Percentiles rank a stretch among this genome's conserved stretches.
These are phyloP conservation scores for Lasioglossum vierecki DNA, from an alignment of 2,888 invertebrate genomes.

Conservation along the genomic window DNA sequence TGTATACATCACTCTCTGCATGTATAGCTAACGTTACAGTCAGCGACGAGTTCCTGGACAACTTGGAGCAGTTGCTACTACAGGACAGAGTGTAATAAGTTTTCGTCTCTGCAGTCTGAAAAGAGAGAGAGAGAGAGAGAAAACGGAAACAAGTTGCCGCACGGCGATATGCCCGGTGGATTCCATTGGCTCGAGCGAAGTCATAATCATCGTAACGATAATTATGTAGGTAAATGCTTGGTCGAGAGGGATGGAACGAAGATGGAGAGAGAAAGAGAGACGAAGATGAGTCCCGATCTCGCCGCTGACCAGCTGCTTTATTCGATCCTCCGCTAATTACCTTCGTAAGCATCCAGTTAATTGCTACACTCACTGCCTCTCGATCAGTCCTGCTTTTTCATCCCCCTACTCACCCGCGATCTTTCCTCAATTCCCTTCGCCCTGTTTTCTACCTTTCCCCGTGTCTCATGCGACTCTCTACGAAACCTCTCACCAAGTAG, in stretches of 20 bases:
- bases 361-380: slow-evolving; percentile 76
- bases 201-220: slow-evolving; percentile 82
- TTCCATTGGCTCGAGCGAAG: slow-evolving; percentile 64
- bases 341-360: slow-evolving; percentile 81
- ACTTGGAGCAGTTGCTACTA: slow-evolving; percentile 28
- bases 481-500: slow-evolving; percentile 48
- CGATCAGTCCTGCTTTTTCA: slow-evolving; percentile 61
- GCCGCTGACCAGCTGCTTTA: slow-evolving; percentile 81
- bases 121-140: background rate
- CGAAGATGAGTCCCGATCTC: slow-evolving; percentile 64
- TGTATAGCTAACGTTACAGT: slow-evolving; percentile 14
- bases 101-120: slow-evolving; percentile 23
- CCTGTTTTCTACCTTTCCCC: background rate
- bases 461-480: slow-evolving; percentile 30
- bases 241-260: slow-evolving; percentile 29
- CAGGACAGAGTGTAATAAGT: slow-evolving; percentile 54
- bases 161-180: slow-evolving; percentile 44
- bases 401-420: slow-evolving; percentile 36
- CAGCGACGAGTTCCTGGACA: slow-evolving; percentile 48
- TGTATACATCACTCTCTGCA: background rate
- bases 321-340: slow-evolving; percentile 82
- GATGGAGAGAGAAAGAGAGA: slow-evolving; percentile 42
- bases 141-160: slow-evolving; percentile 38
- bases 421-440: background rate
- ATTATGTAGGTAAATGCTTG: slow-evolving; percentile 82